These are phyloP conservation scores for Stigmatopora nigra DNA, from an alignment of 2,113 vertebrate genomes.

Conservation along the genomic window DNA sequence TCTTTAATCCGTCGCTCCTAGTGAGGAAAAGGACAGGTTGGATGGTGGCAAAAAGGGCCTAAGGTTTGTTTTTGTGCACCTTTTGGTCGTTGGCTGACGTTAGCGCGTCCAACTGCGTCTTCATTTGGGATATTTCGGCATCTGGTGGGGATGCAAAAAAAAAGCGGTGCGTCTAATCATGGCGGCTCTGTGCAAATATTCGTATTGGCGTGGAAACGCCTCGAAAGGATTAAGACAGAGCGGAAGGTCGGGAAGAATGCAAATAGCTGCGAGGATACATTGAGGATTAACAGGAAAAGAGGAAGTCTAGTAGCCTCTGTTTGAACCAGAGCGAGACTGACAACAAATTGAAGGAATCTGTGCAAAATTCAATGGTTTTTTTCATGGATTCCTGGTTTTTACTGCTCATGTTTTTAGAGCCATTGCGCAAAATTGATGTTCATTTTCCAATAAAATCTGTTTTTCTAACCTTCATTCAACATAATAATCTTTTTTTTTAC, in stretches of 20 bases:
- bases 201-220: not conserved
- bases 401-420: too few relatives aligned
- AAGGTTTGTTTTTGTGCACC: constrained; percentile 34
- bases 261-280: not conserved
- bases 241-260: not conserved
- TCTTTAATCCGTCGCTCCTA: constrained; percentile 91
- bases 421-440: too few relatives aligned
- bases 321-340: not conserved
- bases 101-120: constrained; percentile 54
- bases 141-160: constrained; percentile 61
- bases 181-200: not conserved
- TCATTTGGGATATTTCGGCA: constrained; percentile 71
- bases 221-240: not conserved
- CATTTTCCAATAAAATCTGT: too few relatives aligned
- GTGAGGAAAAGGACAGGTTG: too few relatives aligned
- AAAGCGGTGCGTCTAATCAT: not conserved
- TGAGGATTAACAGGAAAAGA: not conserved
- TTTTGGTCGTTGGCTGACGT: constrained; percentile 61
- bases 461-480: too few relatives aligned
- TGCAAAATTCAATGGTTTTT: not conserved
- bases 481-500: too few relatives aligned
- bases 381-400: not conserved
- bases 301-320: not conserved
- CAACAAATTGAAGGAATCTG: not conserved
- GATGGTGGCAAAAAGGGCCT: too few relatives aligned